Base-by-base conservation (phyloP, 2,888 invertebrate genomes). In the Xanthia togata region DNA sequence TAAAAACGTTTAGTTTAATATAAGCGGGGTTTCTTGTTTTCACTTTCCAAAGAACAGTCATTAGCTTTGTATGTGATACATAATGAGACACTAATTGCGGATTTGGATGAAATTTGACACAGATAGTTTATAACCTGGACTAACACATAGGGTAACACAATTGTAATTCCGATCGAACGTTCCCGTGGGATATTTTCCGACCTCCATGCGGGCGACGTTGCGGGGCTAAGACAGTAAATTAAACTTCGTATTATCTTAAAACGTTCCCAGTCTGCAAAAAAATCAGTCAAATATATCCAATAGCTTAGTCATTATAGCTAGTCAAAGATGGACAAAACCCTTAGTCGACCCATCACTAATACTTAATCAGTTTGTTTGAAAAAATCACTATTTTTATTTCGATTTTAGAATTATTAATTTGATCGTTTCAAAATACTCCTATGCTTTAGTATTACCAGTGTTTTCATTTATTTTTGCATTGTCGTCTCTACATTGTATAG, bases 21-120 rank as follows among this genome's bases (percentile, higher is more conserved):
- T 81, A 35, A 81, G 41, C 35, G 4, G 26, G 23, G 2, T 20
- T 65, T 67, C 11, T 44, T 38, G 44, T 38, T 69, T 41, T 35
- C 50, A 47, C 82, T 85, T 76, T 71, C 69, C 9, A 76, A 82
- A 70, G 55, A 75, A 64, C 35, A 6, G 26, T 55, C 53, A 70
- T 70, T 68, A 59, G 35, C 8, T 81, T 53, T 50, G 38, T 53
- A 41, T 59, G 64, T 44, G n/a, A 50, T 53, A 14, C 41, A 50
- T 65, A 64, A 53, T 44, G 17, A 35, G 31, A 59, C 20, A 31
- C 4, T 31, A 47, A 70, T 23, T 59, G 17, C 57, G 47, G 14
- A 47, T 47, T 4, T 47, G 14, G 47, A 47, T 4, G 4, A 47
- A 17, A 14, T 47, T 47, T 47, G 14, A 31, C 31, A 31, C 31